Conservation (phyloP, 2,113 vertebrate species). For the Potamarius usumacintae region DNA sequence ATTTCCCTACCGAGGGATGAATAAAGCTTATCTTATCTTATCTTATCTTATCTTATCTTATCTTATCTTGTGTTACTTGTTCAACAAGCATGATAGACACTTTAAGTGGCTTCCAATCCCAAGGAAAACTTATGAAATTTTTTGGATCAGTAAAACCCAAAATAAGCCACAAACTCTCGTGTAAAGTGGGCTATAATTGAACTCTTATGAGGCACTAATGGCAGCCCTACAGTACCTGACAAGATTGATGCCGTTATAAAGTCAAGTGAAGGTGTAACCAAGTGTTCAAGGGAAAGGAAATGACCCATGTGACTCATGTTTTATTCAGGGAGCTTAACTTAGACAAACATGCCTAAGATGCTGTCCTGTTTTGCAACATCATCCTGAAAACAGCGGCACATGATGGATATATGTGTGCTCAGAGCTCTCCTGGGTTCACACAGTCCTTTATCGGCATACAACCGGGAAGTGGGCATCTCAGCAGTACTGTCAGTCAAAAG, state of each 20-base stretch:
- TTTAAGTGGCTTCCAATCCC: not conserved
- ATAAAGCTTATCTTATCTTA: too few relatives aligned
- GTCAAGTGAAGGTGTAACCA: not conserved
- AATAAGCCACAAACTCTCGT: not conserved
- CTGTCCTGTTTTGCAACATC: slow-evolving; percentile 8
- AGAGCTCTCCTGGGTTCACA: slow-evolving; percentile 27
- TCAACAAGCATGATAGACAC: not conserved
- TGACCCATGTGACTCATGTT: not conserved
- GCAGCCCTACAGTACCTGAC: not conserved
- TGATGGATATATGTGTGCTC: slow-evolving; percentile 33
- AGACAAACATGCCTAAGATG: not conserved
- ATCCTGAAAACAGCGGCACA: slow-evolving; percentile 5
- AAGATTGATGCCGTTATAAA: not conserved
- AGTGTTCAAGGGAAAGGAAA: not conserved
- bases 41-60: too few relatives aligned
- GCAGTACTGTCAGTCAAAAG: slow-evolving; percentile 46
- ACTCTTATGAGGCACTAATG: not conserved
- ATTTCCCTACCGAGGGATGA: too few relatives aligned
- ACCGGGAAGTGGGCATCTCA: slow-evolving; percentile 38
- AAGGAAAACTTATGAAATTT: not conserved
- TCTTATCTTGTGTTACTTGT: not conserved
- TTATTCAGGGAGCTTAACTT: not conserved
- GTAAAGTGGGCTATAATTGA: not conserved
- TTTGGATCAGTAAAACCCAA: not conserved
- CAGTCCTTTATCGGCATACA: slow-evolving; percentile 38